Percentiles rank a stretch among this genome's conserved stretches.
phyloP scores from a whole-genome alignment of 2,797 vertebrate genomes.

The Sebastes kiyomatsui region DNA sequence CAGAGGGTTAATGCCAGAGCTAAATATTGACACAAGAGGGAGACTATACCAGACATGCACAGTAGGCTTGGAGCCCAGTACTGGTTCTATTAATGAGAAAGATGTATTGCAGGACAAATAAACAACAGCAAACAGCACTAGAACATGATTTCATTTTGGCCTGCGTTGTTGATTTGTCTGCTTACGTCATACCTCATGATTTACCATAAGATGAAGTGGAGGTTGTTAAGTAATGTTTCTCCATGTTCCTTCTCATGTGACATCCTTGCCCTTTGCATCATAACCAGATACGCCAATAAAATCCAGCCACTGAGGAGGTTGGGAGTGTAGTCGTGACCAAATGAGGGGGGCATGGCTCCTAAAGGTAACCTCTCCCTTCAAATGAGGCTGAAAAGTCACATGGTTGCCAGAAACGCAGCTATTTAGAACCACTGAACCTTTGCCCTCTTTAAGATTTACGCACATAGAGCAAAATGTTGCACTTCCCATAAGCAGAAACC shows the following conservation, averaged over 20 bases:
- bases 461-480: not conserved
- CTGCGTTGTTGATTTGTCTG: constrained; percentile 18
- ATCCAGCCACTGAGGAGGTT: not conserved
- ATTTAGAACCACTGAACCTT: constrained; percentile 43
- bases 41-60: not conserved
- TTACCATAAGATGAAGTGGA: not conserved
- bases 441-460: not conserved
- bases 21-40: constrained; percentile 1
- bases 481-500: not conserved
- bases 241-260: constrained; percentile 23
- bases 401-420: constrained; percentile 25
- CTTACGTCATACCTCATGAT: not conserved
- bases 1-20: not conserved
- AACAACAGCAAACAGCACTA: not conserved
- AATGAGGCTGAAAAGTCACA: constrained; percentile 45
- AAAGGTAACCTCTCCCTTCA: constrained; percentile 35
- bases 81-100: not conserved
- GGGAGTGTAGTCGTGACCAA: constrained; percentile 12
- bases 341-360: not conserved
- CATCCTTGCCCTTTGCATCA: constrained; percentile 34
- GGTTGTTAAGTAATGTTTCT: not conserved
- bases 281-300: constrained; percentile 41
- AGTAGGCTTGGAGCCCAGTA: not conserved
- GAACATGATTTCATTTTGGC: constrained; percentile 16
- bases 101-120: not conserved